Base-by-base conservation (phyloP, 2,113 vertebrate genomes). In the Talpa occidentalis region DNA sequence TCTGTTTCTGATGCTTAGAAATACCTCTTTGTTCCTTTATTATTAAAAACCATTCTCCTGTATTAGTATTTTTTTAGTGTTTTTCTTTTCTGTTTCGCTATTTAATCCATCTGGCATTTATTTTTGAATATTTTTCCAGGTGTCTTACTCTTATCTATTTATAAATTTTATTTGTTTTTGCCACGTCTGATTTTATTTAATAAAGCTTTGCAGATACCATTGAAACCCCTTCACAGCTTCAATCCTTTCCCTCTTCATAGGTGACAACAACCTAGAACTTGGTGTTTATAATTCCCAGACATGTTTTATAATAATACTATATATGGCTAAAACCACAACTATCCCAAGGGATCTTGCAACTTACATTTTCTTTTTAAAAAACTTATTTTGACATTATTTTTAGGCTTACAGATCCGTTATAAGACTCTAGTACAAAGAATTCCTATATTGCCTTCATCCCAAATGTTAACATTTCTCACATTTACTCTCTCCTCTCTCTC, bases 91-190 rank as follows among this genome's bases (percentile, higher is more conserved):
- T n/a, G 5, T 26, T 87, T 69, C 52, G 66, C 35, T 60, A 14
- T 87, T 78, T 79, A 72, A 81, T 95, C 44, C 80, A 73, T 88
- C 80, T 94, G 92, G 80, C 67, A 77, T 91, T 94, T 83, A 35
- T 88, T 89, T 86, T 67, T 77, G 22, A 42, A 5, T 91, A 42
- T 79, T 88, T 94, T 86, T 79, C 60, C 82, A 86, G 49, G 30
- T 82, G 56, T 91, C 81, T 89, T 17, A 70, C 67, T 80, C 37
- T 82, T 81, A 82, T 30, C 89, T 93, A 44, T 77, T 64, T 78
- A 37, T 54, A 60, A 49, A 74, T 73, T 80, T 47, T 94, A 28
- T 83, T 88, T 70, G 37, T 78, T 77, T 90, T 91, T 17, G 54
- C 54, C 35, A 3, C 74, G 28, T 74, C 62, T 54, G 82, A 93